Evolutionary conservation across 2,888 invertebrate species (phyloP).

Genomic region (Morpho deidamia): DNA sequence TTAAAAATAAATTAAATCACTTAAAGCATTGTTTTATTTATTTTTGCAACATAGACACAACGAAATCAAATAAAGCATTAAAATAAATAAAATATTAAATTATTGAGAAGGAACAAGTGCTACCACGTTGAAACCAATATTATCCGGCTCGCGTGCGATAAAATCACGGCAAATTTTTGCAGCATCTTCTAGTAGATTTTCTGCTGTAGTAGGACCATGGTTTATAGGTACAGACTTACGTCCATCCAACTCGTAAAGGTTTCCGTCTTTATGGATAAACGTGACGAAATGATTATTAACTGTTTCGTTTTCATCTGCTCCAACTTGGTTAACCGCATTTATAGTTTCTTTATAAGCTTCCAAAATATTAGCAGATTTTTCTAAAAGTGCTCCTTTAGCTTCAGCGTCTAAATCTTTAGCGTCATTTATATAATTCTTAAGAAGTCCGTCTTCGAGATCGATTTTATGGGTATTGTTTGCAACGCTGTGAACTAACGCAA

Average conservation of each 20-base stretch:
- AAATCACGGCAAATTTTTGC: conserved; percentile 89
- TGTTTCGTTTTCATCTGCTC: conserved; percentile 64
- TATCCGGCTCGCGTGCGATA: conserved; percentile 90
- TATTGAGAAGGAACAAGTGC: conserved; percentile 81
- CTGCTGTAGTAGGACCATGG: conserved; percentile 86
- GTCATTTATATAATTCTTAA: conserved; percentile 87
- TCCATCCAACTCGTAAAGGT: conserved; percentile 88
- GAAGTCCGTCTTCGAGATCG: conserved; percentile 81
- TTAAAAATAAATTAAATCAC: no score
- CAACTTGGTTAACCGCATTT: conserved; percentile 78
- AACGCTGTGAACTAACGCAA: conserved; percentile 95
- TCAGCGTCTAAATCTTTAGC: conserved; percentile 82
- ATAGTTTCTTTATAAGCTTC: conserved; percentile 89
- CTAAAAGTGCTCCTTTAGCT: conserved; percentile 86
- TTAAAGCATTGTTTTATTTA: no score
- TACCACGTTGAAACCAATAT: conserved; percentile 91
- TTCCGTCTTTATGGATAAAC: conserved; percentile 88
- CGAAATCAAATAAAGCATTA: not conserved
- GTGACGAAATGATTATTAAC: conserved; percentile 94
- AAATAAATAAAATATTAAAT: conserved; percentile 6
- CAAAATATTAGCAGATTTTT: conserved; percentile 83
- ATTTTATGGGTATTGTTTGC: conserved; percentile 92
- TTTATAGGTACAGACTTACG: conserved; percentile 84
- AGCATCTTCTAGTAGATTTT: conserved; percentile 88
- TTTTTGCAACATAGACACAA: not conserved